Percentiles rank a stretch among this genome's conserved stretches.
Conservation (phyloP, 2,797 vertebrate genomes). For the Enteromius trimaculatus region DNA sequence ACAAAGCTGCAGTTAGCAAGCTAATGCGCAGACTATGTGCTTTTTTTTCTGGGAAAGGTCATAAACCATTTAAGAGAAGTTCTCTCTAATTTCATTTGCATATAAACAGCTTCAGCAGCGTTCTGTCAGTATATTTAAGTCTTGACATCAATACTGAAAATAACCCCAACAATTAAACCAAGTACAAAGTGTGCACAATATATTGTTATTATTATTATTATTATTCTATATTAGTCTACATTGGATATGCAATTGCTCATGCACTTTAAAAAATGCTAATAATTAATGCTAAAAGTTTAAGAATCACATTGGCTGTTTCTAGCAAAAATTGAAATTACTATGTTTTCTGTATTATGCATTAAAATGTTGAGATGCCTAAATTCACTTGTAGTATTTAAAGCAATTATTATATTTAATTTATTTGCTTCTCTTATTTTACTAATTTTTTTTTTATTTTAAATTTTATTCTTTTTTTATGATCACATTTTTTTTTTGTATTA, state of each 20-base stretch:
- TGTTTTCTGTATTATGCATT: not conserved
- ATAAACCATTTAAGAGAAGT: not conserved
- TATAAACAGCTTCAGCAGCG: not conserved
- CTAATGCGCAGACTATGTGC: not conserved
- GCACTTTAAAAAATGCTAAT: not conserved
- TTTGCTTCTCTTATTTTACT: not conserved
- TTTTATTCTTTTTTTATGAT: not conserved
- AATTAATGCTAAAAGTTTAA: not conserved
- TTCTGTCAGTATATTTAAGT: too few species aligned
- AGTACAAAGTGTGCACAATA: not conserved
- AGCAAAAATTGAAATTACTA: not conserved
- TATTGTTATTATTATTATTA: not conserved
- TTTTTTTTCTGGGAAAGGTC: not conserved
- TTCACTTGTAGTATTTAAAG: not conserved
- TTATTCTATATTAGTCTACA: not conserved
- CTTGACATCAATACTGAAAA: not conserved
- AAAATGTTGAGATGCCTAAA: not conserved
- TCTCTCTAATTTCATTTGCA: not conserved
- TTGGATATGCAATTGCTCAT: not conserved
- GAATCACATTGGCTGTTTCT: not conserved
- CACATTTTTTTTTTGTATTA: not conserved
- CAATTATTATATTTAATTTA: not conserved
- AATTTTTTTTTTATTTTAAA: not conserved
- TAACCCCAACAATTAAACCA: not conserved
- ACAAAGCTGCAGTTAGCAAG: conserved; percentile 6